Percentiles rank a stretch among this genome's conserved stretches.
phyloP scores from a whole-genome alignment of 1,140 invertebrate genomes.

The Pissodes strobi region DNA sequence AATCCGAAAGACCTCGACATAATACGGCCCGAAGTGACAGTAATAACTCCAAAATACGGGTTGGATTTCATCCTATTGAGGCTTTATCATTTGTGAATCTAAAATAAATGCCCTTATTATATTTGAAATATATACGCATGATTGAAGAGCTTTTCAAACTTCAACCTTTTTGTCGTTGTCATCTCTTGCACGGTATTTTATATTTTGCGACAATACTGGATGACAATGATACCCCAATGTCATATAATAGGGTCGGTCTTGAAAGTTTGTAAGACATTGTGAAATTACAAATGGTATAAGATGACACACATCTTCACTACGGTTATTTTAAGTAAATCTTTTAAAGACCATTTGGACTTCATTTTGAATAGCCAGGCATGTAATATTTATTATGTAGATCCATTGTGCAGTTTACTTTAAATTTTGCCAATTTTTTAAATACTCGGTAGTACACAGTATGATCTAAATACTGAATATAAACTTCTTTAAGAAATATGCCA shows the following conservation, averaged over 20 bases:
- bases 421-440: too few relatives aligned
- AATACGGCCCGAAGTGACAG: conserved; percentile 34
- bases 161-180: conserved; percentile 32
- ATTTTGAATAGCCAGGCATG: too few relatives aligned
- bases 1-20: conserved; percentile 7
- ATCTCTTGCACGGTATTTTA: conserved; percentile 39
- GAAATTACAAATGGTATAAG: background rate
- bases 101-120: conserved; percentile 36
- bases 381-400: too few relatives aligned
- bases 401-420: too few relatives aligned
- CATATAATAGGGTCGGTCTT: conserved; percentile 19
- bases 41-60: conserved; percentile 41
- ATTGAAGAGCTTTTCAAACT: conserved; percentile 16
- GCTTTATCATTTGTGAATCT: conserved; percentile 49
- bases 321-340: too few relatives aligned
- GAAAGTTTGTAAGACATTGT: conserved; percentile 11
- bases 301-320: too few relatives aligned
- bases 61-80: conserved; percentile 42
- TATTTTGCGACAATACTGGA: conserved; percentile 50
- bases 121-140: conserved; percentile 35
- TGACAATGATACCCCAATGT: conserved; percentile 43
- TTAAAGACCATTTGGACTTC: too few relatives aligned
- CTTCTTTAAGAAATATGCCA: too few relatives aligned
- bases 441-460: too few relatives aligned
- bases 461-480: too few relatives aligned